Conservation (phyloP, 2,113 vertebrate species). For the Oceanodroma tethys region DNA sequence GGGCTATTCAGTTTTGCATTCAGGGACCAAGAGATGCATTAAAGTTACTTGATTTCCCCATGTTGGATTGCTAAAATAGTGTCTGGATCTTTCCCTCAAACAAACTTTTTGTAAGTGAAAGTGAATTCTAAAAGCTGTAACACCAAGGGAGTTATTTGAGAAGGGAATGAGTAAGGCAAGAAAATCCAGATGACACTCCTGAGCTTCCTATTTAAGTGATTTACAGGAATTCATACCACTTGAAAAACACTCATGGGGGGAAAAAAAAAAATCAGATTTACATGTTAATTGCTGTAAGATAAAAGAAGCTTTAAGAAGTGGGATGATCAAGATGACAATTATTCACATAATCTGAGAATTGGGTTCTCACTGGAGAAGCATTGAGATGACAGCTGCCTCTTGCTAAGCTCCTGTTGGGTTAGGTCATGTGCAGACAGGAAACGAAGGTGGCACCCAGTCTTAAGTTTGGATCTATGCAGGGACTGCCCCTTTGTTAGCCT, state of each 20-base stretch:
- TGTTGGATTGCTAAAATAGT: background rate
- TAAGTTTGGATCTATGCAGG: background rate
- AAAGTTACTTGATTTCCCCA: background rate
- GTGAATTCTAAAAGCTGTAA: background rate
- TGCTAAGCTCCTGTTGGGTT: background rate
- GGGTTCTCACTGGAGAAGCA: background rate
- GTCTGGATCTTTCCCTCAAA: background rate
- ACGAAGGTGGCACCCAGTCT: background rate
- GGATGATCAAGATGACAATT: constrained; percentile 11
- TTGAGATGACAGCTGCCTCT: background rate
- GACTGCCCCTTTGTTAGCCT: background rate
- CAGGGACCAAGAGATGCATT: background rate
- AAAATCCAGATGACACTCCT: constrained; percentile 32
- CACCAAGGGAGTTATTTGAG: background rate
- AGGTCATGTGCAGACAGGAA: background rate
- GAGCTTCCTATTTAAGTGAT: constrained; percentile 10
- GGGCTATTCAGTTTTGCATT: background rate
- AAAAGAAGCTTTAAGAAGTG: constrained; percentile 21
- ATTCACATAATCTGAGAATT: background rate
- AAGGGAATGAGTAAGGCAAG: constrained; percentile 12
- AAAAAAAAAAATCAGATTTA: background rate
- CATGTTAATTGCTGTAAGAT: constrained; percentile 28
- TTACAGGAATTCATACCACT: constrained; percentile 13
- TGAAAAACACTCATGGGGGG: background rate
- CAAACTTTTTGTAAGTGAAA: background rate